Evolutionary conservation across 2,797 vertebrate genomes (phyloP).

Genomic region (Nannoperca australis): DNA sequence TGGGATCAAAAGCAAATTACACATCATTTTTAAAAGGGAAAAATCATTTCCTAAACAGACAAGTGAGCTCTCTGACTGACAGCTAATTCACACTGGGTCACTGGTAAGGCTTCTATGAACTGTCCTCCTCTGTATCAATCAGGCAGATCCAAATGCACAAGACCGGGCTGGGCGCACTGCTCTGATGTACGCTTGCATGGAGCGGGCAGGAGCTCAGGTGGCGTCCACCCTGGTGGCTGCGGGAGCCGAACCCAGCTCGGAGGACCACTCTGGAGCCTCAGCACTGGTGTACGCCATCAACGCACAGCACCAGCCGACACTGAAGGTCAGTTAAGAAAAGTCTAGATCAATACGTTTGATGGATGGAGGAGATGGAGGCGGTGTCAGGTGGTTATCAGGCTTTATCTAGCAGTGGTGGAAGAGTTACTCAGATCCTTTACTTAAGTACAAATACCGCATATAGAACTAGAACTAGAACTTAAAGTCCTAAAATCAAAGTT

Average conservation of each 20-base stretch:
- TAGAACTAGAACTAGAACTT: too few species aligned
- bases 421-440: not conserved
- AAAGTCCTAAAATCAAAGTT: not conserved
- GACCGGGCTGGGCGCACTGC: slow-evolving; percentile 81
- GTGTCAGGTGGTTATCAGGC: not conserved
- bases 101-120: not conserved
- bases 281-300: slow-evolving; percentile 84
- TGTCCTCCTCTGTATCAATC: not conserved
- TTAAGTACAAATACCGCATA: not conserved
- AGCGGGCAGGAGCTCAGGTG: slow-evolving; percentile 75
- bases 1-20: not conserved
- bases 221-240: slow-evolving; percentile 73
- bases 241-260: slow-evolving; percentile 81
- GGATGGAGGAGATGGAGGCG: not conserved
- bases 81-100: not conserved
- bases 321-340: slow-evolving; percentile 66
- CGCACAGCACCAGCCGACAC: slow-evolving; percentile 74
- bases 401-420: not conserved
- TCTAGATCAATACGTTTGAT: not conserved
- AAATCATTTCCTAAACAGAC: not conserved
- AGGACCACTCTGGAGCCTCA: slow-evolving; percentile 81
- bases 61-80: not conserved
- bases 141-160: slow-evolving; percentile 81
- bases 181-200: slow-evolving; percentile 84
- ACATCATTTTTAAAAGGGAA: not conserved